Base-by-base conservation (phyloP, 2,888 invertebrate genomes). In the Phrixothrix hirtus region DNA sequence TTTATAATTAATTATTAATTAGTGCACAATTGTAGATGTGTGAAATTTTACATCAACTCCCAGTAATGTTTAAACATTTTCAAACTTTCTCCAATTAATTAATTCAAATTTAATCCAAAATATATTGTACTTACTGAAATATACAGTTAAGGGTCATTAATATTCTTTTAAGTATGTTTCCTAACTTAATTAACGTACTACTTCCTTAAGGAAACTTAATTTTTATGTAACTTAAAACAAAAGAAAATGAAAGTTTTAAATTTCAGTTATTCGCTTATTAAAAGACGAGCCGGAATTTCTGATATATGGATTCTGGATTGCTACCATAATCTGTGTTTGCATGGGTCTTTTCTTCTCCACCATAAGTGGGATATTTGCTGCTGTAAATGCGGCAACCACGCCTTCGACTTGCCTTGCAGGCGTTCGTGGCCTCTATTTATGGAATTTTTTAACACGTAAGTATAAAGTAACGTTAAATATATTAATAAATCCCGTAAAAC, bases 391-490 rank as follows among this genome's bases (percentile, higher is more conserved):
- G 0, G 89, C 89, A 6, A 88, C 88, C 1, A 84, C 86, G 1
- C 86, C 87, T 4, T 81, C 87, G 3, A 77, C 88, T 74, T 75
- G 83, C 63, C 71, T 90, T 70, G 78, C 84, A 65, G 83, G 87
- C 63, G 77, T 85, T 31, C 79, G 83, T 14, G 87, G 88, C n/a
- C 78, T 89, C 27, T 88, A 87, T 62, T 73, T 89, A 11, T 90
- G 89, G 82, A 93, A 93, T 75, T 80, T 83, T 21, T 74, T 89
- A 58, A 86, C 89, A 63, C 79, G 92, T 92, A 76, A 81, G 82
- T 78, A 53, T 12, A 9, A 46, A 36, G 41, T 31, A 41, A 31
- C 41, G 41, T 41, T 38, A 39, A 39, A 16, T 39, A 30, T 21
- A 45, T 30, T 29, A 31, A 41, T 29, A 39, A 14, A 3, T 21